Evolutionary conservation across 2,113 vertebrate species (phyloP), one percentile per base, ranked within the genome.

Genomic region (Tachycineta bicolor): DNA sequence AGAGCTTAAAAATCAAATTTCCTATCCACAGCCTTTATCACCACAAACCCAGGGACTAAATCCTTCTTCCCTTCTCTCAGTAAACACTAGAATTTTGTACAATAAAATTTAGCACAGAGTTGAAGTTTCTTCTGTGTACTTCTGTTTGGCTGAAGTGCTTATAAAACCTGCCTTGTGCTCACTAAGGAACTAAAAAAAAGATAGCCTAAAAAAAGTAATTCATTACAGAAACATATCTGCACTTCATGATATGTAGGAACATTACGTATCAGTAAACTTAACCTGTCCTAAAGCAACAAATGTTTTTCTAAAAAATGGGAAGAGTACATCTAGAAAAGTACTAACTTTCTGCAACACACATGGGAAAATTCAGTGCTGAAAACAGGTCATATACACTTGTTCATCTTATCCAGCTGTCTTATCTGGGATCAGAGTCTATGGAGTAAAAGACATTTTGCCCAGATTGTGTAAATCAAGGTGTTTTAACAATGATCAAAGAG

Each of bases 1-100:
- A 96, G 87, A 93, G 94, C 96, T 96, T 94, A 96, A 91, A 95
- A 91, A 95, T 87, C 89, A 92, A 90, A 93, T 94, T 95, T 95
- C 67, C 63, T 92, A 92, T 59, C 49, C 88, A 90, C 70, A 93
- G 93, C 39, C 80, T 83, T 91, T 81, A 90, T 87, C 78, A 91
- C 41, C 41, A 77, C 59, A 91, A 91, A 77, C 37, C 24, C 52
- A 88, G 37, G 10, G 39, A n/a, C 49, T 79, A 89, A 96, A 90
- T 84, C 83, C 53, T 26, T 63, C 49, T 49, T 75, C 55, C 46
- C 14, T 79, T 49, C 62, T 65, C 53, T 53, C 70, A 74, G 58
- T 39, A 92, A 87, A 69, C 34, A 87, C 49, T 70, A 82, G 46
- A 87, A 87, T 33, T 73, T 49, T 25, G 74, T 65, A 84, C 26